Percentiles rank a stretch among this genome's conserved stretches.
Conservation (phyloP, 2,797 vertebrate species). For the Echeneis naucrates region DNA sequence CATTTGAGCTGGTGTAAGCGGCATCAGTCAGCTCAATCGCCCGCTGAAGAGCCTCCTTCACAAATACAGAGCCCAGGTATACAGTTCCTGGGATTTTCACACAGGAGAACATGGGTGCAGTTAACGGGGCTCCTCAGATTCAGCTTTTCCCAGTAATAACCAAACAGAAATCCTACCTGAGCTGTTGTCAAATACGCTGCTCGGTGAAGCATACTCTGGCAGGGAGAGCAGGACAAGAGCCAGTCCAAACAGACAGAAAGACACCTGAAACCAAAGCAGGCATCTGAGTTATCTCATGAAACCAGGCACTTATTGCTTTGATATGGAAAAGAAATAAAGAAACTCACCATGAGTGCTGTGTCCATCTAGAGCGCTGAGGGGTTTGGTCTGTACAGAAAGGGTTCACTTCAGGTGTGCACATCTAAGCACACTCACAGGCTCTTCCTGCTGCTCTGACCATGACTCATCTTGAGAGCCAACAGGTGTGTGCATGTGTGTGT, state of each 20-base stretch:
- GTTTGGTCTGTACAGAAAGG: conserved; percentile 1
- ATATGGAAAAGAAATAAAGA: conserved; percentile 5
- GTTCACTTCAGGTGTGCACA: conserved; percentile 5
- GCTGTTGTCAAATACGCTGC: conserved; percentile 51
- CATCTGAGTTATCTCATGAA: conserved; percentile 5
- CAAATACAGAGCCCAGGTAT: conserved; percentile 75
- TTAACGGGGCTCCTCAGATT: background rate
- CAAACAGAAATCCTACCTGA: conserved; percentile 74
- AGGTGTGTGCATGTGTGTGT: conserved; percentile 29
- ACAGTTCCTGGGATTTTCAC: conserved; percentile 58
- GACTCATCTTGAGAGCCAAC: conserved; percentile 48
- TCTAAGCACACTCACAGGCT: conserved; percentile 7
- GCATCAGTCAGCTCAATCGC: conserved; percentile 81
- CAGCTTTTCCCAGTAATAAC: background rate
- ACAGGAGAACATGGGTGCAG: background rate
- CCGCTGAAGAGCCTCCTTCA: conserved; percentile 80
- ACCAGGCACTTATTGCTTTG: background rate
- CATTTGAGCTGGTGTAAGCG: conserved; percentile 80
- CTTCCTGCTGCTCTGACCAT: background rate
- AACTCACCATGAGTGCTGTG: conserved; percentile 68
- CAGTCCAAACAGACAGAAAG: conserved; percentile 59
- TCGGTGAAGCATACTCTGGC: conserved; percentile 58
- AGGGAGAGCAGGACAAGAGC: conserved; percentile 66
- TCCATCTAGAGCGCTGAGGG: conserved; percentile 55
- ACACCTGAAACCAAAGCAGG: conserved; percentile 68